A percentile compares a stretch with the other conserved stretches of the same genome.
These are phyloP conservation scores for Harpagoxenus sublaevis DNA, from an alignment of 2,888 invertebrate species.

Conservation along the genomic window DNA sequence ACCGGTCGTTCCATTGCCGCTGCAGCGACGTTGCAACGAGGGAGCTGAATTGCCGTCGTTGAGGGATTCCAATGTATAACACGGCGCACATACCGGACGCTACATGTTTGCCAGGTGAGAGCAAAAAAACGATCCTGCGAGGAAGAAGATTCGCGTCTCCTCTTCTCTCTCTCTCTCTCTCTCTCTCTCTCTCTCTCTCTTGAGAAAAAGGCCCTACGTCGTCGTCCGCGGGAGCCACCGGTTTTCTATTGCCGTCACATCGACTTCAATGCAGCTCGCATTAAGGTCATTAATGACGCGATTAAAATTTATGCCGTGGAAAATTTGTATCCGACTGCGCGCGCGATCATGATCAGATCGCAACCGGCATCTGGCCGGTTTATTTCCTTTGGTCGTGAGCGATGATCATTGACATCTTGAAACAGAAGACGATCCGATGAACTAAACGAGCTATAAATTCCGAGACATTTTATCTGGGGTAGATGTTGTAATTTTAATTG, in stretches of 20 bases:
- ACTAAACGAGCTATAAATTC: conserved; percentile 5
- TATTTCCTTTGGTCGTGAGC: neutral
- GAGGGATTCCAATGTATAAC: conserved; percentile 67
- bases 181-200: neutral
- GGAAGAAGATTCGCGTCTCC: conserved; percentile 34
- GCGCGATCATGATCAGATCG: conserved; percentile 21
- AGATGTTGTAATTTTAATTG: neutral
- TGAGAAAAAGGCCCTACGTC: neutral
- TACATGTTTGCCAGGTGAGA: conserved; percentile 38
- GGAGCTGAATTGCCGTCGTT: conserved; percentile 66
- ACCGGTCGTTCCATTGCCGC: conserved; percentile 59
- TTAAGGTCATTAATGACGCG: conserved; percentile 62
- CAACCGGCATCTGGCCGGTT: neutral
- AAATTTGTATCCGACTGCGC: conserved; percentile 34
- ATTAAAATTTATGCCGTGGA: conserved; percentile 41
- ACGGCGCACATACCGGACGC: conserved; percentile 63
- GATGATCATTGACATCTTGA: conserved; percentile 23
- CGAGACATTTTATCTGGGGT: neutral
- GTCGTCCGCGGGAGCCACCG: conserved; percentile 56
- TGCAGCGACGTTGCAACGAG: conserved; percentile 62
- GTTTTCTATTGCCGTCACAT: conserved; percentile 18
- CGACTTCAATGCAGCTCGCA: conserved; percentile 14
- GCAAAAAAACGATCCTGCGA: conserved; percentile 52
- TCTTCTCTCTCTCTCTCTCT: neutral
- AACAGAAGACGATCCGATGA: conserved; percentile 11